Percentiles rank a stretch among this genome's conserved stretches.
These are phyloP conservation scores for Drosophila tanythrix DNA, from an alignment of 2,888 invertebrate genomes.

Conservation along the genomic window DNA sequence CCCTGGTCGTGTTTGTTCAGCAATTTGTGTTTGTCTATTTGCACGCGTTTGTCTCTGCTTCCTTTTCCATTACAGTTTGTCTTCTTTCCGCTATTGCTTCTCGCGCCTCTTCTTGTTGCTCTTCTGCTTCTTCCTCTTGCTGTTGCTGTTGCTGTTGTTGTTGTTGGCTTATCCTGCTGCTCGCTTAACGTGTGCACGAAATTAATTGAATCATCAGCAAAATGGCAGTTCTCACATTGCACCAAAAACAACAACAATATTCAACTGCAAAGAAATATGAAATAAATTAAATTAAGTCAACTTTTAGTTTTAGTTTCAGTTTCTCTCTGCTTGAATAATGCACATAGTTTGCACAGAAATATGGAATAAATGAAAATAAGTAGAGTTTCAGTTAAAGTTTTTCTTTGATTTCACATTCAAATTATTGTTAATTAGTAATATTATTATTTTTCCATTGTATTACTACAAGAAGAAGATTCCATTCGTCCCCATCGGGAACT, in stretches of 20 bases:
- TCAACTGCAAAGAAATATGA: slow-evolving; percentile 30
- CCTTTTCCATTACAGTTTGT: slow-evolving; percentile 42
- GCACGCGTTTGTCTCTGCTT: slow-evolving; percentile 54
- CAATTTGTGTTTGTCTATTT: slow-evolving; percentile 62
- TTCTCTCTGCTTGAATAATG: background rate
- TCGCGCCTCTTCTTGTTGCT: background rate
- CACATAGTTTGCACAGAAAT: no score
- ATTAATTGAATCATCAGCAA: slow-evolving; percentile 71
- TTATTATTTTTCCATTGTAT: background rate
- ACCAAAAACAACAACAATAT: slow-evolving; percentile 9
- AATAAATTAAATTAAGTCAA: background rate
- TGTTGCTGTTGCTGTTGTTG: background rate
- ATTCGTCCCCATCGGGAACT: background rate
- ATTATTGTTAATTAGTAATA: background rate
- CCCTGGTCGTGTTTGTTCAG: slow-evolving; percentile 52
- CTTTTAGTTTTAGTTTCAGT: background rate
- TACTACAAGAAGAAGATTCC: background rate
- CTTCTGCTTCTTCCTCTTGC: background rate
- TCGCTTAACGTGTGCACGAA: slow-evolving; percentile 34
- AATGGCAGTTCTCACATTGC: slow-evolving; percentile 32
- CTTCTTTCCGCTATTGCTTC: slow-evolving; percentile 1
- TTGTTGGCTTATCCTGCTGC: slow-evolving; percentile 5
- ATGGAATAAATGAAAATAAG: no score
- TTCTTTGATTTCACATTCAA: background rate
- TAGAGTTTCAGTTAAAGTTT: background rate